These are phyloP conservation scores for Gallinago media DNA, from an alignment of 2,113 vertebrate genomes.

Conservation along the genomic window DNA sequence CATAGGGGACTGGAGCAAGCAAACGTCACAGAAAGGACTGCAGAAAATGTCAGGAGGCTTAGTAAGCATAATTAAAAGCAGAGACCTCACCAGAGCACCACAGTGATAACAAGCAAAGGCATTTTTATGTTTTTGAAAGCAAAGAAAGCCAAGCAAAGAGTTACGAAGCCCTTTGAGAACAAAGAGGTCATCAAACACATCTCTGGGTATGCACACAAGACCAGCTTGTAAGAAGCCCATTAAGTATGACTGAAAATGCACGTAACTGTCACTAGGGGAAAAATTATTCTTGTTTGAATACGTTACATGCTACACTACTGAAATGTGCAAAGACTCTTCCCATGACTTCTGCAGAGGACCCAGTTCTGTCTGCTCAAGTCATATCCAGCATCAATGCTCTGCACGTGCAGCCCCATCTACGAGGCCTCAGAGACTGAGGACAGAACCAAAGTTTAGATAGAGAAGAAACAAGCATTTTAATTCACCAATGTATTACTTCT, in stretches of 20 bases:
- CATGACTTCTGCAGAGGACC: background rate
- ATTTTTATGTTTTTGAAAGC: slow-evolving; percentile 40
- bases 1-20: background rate
- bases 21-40: background rate
- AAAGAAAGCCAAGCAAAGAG: slow-evolving; percentile 3
- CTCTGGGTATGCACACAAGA: background rate
- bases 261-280: background rate
- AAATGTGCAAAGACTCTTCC: background rate
- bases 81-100: slow-evolving; percentile 1
- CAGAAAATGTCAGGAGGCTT: slow-evolving; percentile 14
- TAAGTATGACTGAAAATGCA: background rate
- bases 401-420: background rate
- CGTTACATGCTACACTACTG: background rate
- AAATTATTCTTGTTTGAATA: background rate
- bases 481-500: background rate
- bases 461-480: background rate
- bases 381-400: background rate
- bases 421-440: background rate
- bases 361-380: background rate
- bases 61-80: slow-evolving; percentile 37
- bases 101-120: slow-evolving; percentile 29
- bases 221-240: background rate
- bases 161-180: background rate
- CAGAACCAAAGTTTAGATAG: background rate
- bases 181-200: background rate